phyloP scores from a whole-genome alignment of 1,140 invertebrate species.

The Aphaenogaster floridana region DNA sequence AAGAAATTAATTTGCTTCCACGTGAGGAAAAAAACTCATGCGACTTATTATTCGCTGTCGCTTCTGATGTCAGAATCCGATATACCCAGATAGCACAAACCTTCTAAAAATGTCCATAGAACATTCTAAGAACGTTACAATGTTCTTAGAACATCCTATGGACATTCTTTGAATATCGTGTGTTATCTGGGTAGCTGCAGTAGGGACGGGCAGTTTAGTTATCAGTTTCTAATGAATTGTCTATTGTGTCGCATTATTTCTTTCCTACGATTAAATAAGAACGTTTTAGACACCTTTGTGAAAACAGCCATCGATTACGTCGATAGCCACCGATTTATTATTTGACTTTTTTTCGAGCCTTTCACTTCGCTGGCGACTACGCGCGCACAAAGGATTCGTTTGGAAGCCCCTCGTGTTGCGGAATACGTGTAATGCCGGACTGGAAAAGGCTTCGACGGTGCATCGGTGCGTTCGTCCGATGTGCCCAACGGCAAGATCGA shows the following conservation, averaged over 20 bases:
- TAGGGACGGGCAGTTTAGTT: not conserved
- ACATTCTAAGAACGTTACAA: too few relatives aligned
- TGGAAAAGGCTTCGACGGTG: conserved; percentile 70
- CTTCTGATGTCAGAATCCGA: not conserved
- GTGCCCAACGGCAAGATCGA: conserved; percentile 30
- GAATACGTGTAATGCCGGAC: conserved; percentile 49
- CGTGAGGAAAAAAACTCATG: not conserved
- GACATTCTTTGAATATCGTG: too few relatives aligned
- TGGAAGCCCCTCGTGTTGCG: conserved; percentile 68
- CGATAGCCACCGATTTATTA: conserved; percentile 30
- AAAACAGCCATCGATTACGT: conserved; percentile 13
- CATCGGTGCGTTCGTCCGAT: conserved; percentile 17
- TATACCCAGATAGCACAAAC: too few relatives aligned
- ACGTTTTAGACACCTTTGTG: not conserved
- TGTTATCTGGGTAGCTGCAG: too few relatives aligned
- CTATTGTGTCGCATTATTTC: not conserved
- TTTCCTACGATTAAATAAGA: not conserved
- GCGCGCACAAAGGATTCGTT: conserved; percentile 74
- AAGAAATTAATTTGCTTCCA: conserved; percentile 7
- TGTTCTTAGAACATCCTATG: too few relatives aligned
- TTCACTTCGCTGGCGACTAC: conserved; percentile 65
- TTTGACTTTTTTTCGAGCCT: conserved; percentile 48
- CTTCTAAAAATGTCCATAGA: too few relatives aligned
- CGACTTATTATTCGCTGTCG: not conserved
- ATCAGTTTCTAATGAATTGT: not conserved